Conservation (phyloP, 2,113 vertebrate species). For the Myotis davidii region DNA sequence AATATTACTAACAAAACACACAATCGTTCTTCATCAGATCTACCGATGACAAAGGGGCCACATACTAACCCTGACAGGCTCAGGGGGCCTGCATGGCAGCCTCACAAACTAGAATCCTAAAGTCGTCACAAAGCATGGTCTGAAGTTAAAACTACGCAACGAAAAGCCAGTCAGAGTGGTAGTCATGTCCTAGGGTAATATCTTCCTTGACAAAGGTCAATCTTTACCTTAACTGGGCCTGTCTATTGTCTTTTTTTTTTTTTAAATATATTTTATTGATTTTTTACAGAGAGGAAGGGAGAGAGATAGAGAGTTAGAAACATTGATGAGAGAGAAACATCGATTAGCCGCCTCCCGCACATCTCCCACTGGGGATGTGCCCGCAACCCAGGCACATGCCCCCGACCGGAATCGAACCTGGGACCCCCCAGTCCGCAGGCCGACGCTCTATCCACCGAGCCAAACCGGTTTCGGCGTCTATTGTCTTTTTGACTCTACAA, state of each 20-base stretch:
- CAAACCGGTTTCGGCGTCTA: too few relatives aligned
- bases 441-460: too few relatives aligned
- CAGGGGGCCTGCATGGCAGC: background rate
- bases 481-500: background rate
- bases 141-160: background rate
- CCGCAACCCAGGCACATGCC: too few relatives aligned
- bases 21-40: conserved; percentile 1
- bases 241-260: background rate
- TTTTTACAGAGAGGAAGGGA: too few relatives aligned
- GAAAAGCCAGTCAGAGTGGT: background rate
- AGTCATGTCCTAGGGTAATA: background rate
- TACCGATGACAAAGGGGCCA: background rate
- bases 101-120: background rate
- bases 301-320: too few relatives aligned
- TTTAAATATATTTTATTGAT: too few relatives aligned
- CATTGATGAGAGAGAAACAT: too few relatives aligned
- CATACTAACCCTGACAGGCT: background rate
- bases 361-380: too few relatives aligned
- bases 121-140: background rate
- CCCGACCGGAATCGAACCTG: too few relatives aligned
- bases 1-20: background rate
- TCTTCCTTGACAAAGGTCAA: background rate
- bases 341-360: too few relatives aligned
- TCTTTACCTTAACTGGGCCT: background rate
- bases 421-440: too few relatives aligned